phyloP scores from a whole-genome alignment of 2,113 vertebrate species.

The Isichthys henryi region DNA sequence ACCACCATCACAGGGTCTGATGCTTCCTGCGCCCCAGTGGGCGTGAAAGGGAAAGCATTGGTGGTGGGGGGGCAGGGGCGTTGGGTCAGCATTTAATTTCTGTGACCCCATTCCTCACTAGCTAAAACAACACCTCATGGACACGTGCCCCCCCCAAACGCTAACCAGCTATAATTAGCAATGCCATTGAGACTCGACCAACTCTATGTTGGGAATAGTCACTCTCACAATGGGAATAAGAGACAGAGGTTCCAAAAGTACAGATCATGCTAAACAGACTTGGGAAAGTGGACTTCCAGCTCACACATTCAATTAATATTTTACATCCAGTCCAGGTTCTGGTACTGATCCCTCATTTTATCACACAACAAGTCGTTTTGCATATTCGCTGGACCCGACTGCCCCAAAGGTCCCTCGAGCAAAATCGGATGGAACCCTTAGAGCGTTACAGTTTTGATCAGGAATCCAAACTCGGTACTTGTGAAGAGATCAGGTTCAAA shows the following conservation, averaged over 20 bases:
- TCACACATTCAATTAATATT: background rate
- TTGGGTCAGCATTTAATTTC: constrained; percentile 16
- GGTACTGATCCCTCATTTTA: background rate
- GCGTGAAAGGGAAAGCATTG: constrained; percentile 9
- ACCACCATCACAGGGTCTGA: constrained; percentile 3
- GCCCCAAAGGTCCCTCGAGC: too few relatives aligned
- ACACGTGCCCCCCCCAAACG: background rate
- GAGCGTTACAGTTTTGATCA: background rate
- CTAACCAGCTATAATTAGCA: background rate
- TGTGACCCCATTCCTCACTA: constrained; percentile 21
- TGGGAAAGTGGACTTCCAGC: background rate
- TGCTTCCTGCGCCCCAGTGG: background rate
- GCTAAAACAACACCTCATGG: constrained; percentile 17
- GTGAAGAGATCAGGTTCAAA: too few relatives aligned
- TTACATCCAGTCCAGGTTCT: background rate
- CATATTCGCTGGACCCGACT: background rate
- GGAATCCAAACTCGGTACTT: background rate
- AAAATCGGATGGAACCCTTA: background rate
- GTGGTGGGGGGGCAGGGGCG: background rate
- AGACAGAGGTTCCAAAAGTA: background rate
- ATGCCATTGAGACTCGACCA: background rate
- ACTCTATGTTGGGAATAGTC: background rate
- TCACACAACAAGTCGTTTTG: background rate
- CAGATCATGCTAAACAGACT: background rate
- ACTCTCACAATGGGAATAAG: background rate